phyloP scores from a whole-genome alignment of 2,113 vertebrate species.

The Triplophysa rosa region DNA sequence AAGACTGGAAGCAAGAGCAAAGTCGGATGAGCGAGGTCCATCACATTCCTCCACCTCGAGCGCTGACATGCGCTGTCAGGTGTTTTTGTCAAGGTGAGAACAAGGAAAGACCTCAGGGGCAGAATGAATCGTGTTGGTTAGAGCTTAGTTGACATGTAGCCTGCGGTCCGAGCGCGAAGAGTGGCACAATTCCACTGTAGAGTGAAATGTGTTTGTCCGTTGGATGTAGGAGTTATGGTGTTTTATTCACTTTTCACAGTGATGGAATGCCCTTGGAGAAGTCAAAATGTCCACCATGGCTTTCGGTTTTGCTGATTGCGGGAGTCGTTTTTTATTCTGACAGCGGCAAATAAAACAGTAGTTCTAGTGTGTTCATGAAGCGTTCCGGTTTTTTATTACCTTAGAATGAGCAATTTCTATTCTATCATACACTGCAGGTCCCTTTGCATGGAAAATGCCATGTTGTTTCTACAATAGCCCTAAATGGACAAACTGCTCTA shows the following conservation, averaged over 20 bases:
- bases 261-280: neutral
- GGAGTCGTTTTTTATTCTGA: slow-evolving; percentile 8
- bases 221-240: neutral
- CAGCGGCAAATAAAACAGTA: slow-evolving; percentile 9
- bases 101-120: slow-evolving; percentile 39
- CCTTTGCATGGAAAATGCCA: too few species aligned
- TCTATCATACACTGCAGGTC: too few species aligned
- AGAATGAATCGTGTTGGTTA: slow-evolving; percentile 26
- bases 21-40: slow-evolving; percentile 3
- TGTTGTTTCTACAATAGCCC: too few species aligned
- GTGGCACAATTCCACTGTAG: slow-evolving; percentile 6
- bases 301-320: slow-evolving; percentile 25
- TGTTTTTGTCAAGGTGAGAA: slow-evolving; percentile 54
- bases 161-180: slow-evolving; percentile 18
- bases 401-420: too few species aligned
- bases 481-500: too few species aligned
- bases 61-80: slow-evolving; percentile 44
- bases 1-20: neutral
- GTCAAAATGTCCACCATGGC: neutral
- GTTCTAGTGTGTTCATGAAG: neutral
- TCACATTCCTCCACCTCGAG: neutral
- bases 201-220: slow-evolving; percentile 30
- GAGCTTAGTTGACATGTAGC: slow-evolving; percentile 28
- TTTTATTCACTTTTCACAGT: neutral
- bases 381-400: too few species aligned